Evolutionary conservation across 2,113 vertebrate genomes (phyloP), one percentile per base, ranked within the genome.

Genomic region (Sula dactylatra): DNA sequence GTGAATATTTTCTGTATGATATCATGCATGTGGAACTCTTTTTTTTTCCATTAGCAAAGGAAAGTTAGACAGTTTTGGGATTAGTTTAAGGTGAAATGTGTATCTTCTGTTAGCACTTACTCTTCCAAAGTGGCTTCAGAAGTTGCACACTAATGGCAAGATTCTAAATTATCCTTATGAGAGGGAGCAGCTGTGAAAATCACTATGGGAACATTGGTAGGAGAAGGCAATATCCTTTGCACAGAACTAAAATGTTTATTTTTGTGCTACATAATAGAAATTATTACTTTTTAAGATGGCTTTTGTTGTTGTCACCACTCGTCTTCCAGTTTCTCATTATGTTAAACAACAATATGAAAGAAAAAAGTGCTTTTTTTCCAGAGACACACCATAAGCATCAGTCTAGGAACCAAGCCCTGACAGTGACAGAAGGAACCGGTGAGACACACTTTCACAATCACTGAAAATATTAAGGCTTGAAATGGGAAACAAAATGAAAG

Each of bases 121-220:
- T 97, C 91, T 95, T 95, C 90, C 8, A 44, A 97, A 97, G 82
- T 56, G 72, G 42, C 34, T 95, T 94, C 82, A 97, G 83, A 96
- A 97, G 95, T 82, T 22, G 21, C 88, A 74, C 58, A 67, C 71
- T 93, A 93, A 97, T 95, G 86, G 82, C 32, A 90, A 96, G 93
- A 96, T 91, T 96, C 85, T 89, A 97, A 96, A 89, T 94, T 94
- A 96, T 78, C 61, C 81, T 94, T 91, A 78, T 45, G 54, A 92
- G 72, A 95, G 66, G 91, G 78, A 96, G 90, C 89, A 96, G 88
- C 96, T 80, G 61, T 69, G 81, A 97, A 89, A 97, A 83, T 96
- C 86, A 67, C 77, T n/a, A 29, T 7, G 18, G 38, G 36, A 89
- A 52, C 29, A 55, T 1, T 61, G 58, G 25, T 17, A 74, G 34